phyloP scores from a whole-genome alignment of 2,797 vertebrate species.

The Antrozous pallidus region DNA sequence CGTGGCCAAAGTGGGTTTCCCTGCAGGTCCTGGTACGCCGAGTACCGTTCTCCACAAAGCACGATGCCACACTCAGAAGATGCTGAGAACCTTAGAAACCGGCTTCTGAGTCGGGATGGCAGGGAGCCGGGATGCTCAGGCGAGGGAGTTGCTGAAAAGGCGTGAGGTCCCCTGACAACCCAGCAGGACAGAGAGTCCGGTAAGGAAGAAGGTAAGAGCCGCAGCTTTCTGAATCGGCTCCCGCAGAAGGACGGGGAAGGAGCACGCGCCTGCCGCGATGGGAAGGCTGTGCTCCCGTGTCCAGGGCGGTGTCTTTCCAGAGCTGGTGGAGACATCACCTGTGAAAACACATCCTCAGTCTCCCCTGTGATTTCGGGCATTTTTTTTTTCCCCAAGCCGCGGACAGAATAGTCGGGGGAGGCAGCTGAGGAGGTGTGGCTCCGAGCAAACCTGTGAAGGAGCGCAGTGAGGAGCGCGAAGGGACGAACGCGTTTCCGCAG shows the following conservation, averaged over 20 bases:
- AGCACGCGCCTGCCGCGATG: too few species aligned
- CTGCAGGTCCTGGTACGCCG: background rate
- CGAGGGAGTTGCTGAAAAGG: background rate
- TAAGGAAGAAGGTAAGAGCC: background rate
- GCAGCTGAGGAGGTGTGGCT: background rate
- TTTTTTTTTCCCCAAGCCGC: background rate
- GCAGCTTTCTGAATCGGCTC: background rate
- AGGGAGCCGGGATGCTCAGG: background rate
- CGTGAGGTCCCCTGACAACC: background rate
- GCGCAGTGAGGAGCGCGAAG: background rate
- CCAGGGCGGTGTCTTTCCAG: background rate
- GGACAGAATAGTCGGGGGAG: background rate
- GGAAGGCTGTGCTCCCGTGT: too few species aligned
- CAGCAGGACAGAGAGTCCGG: background rate
- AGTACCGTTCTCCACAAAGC: too few species aligned
- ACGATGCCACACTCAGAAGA: too few species aligned
- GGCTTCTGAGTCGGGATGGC: slow-evolving; percentile 42
- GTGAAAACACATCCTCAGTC: background rate
- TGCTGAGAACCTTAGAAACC: slow-evolving; percentile 24
- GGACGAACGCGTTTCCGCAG: background rate
- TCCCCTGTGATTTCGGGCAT: background rate
- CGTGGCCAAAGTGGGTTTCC: background rate
- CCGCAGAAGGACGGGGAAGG: background rate
- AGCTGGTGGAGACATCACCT: background rate
- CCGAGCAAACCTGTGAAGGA: background rate